Evolutionary conservation across 2,113 vertebrate genomes (phyloP).

Genomic region (Nansenia antarctica): DNA sequence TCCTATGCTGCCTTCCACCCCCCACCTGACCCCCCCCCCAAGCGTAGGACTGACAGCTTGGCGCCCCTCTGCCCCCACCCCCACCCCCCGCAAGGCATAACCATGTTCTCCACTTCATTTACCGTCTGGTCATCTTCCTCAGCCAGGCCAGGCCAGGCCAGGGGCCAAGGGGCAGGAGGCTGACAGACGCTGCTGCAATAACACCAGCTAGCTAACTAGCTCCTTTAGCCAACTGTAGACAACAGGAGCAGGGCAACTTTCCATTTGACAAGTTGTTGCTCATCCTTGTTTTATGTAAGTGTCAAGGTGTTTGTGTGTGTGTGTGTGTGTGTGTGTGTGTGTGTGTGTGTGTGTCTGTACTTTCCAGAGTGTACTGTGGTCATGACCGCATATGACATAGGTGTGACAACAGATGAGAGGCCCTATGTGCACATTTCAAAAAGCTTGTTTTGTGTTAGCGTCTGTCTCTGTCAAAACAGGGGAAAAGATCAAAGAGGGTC

Average conservation of each 20-base stretch:
- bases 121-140: constrained; percentile 48
- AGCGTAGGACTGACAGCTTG: no score
- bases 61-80: not conserved
- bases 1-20: no score
- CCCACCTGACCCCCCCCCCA: not conserved
- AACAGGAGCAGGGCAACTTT: constrained; percentile 16
- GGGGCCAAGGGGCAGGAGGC: constrained; percentile 42
- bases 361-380: not conserved
- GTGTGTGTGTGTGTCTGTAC: constrained; percentile 30
- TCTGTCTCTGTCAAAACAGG: not conserved
- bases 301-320: no score
- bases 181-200: no score
- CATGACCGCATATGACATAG: not conserved
- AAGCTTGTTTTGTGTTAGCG: constrained; percentile 29
- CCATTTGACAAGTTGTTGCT: constrained; percentile 59
- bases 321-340: constrained; percentile 43
- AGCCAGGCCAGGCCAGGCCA: constrained; percentile 44
- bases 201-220: no score
- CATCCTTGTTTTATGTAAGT: not conserved
- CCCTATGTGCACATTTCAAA: constrained; percentile 55
- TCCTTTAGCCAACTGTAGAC: not conserved
- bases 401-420: not conserved
- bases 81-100: constrained; percentile 44
- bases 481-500: not conserved
- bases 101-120: constrained; percentile 66